Base-by-base conservation (phyloP, 2,888 invertebrate genomes). In the Nomada lathburiana region DNA sequence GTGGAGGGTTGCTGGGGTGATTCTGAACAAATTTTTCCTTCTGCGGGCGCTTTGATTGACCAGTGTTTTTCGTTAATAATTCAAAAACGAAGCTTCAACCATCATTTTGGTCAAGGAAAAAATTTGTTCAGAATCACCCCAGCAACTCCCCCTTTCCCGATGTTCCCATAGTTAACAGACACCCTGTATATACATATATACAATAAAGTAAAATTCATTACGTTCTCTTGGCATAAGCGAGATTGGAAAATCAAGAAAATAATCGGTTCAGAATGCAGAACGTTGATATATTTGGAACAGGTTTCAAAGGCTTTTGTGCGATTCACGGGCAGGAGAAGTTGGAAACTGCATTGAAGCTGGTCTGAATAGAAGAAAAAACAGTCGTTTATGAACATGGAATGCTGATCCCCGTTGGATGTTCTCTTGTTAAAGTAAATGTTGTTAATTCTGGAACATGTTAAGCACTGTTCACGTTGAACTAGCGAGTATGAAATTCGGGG, bases 401-500 rank as follows among this genome's bases (percentile, higher is more conserved):
- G 77, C 64, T 83, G 77, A 86, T 76, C 76, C 74, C 60, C 65
- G 20, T 26, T 67, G 76, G 76, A 82, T 85, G 74, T 57, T 42
- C 65, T 53, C 60, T 62, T 75, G 76, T 76, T 75, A 72, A 69
- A 71, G 86, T 76, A 76, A 79, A 83, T 71, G 64, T 78, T 82
- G 67, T 67, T 75, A 62, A 62, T 60, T 70, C 59, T 50, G 72
- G 65, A 73, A 36, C 65, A 59, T 70, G 62, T 36, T 20, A 70
- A 64, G 59, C 47, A 60, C 52, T 68, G 36, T 64, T 59, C 50
- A 36, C n/a, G 47, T 36, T 36, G 59, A 59, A 36, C 36, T 60
- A 68, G 23, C 47, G 57, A 47, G 57, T 67, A 59, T 36, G 23
- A 36, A 57, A 20, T 50, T 50, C 29, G 50, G 20, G 9, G 18